Evolutionary conservation across 35 echinoderm and acorn worm species (phyloP).

Genomic region (Acanthaster planci): DNA sequence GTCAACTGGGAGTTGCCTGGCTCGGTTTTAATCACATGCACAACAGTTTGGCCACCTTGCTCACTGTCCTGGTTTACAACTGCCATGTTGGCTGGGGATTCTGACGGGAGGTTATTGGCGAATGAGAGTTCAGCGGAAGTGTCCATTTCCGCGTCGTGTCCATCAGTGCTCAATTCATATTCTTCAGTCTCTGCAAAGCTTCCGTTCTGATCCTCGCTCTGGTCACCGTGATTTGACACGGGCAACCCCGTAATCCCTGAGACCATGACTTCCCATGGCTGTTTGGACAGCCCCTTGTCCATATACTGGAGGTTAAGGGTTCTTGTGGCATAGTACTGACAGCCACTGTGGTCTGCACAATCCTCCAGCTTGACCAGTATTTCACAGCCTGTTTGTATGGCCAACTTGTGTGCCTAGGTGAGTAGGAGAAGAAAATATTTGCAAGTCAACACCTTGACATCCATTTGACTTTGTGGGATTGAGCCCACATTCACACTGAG

Average conservation of each 20-base stretch:
- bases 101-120: not conserved
- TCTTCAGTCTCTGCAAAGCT: not conserved
- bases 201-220: not conserved
- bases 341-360: not conserved
- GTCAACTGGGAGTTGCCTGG: not conserved
- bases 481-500: not conserved
- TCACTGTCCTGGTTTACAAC: not conserved
- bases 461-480: not conserved
- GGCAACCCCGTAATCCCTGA: not conserved
- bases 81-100: not conserved
- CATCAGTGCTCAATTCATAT: not conserved
- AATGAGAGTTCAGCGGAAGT: not conserved
- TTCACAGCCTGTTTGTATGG: slow-evolving; percentile 51
- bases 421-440: slow-evolving; percentile 2
- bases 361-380: slow-evolving; percentile 41
- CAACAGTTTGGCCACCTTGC: not conserved
- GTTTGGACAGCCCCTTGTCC: slow-evolving; percentile 16
- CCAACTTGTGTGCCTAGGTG: slow-evolving; percentile 41
- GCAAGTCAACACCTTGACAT: not conserved
- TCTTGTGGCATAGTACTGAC: slow-evolving; percentile 46
- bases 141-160: not conserved
- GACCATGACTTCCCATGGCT: slow-evolving; percentile 17
- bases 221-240: not conserved
- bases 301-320: slow-evolving; percentile 17
- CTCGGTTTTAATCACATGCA: not conserved